These are phyloP conservation scores for Steinernema khuongi DNA, from an alignment of 1,140 invertebrate species.

Conservation along the genomic window DNA sequence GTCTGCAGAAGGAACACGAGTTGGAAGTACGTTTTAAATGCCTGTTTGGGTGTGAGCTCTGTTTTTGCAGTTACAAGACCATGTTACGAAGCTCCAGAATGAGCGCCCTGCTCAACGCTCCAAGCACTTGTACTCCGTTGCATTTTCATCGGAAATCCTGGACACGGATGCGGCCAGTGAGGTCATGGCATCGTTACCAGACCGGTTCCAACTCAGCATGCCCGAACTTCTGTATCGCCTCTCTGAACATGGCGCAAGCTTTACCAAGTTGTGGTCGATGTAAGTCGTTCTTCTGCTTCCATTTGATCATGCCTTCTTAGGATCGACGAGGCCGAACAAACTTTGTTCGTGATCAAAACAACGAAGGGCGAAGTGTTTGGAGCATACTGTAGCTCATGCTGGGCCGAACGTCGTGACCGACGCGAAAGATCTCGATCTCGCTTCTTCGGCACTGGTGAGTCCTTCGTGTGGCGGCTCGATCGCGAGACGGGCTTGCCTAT, in stretches of 20 bases:
- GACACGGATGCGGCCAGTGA: constrained; percentile 48
- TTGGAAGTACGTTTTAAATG: constrained; percentile 39
- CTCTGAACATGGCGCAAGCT: constrained; percentile 52
- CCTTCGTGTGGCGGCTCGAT: constrained; percentile 39
- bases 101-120: constrained; percentile 1
- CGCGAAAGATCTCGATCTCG: constrained; percentile 34
- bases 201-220: constrained; percentile 52
- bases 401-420: constrained; percentile 45
- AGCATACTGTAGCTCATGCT: constrained; percentile 51
- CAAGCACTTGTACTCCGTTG: constrained; percentile 43
- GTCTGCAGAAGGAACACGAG: constrained; percentile 47
- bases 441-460: constrained; percentile 45
- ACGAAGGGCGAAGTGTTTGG: constrained; percentile 51
- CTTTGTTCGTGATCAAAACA: constrained; percentile 47
- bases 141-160: constrained; percentile 37
- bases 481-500: constrained; percentile 38
- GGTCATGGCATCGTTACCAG: constrained; percentile 48
- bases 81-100: not conserved
- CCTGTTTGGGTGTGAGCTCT: not conserved
- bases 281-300: constrained; percentile 14
- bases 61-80: constrained; percentile 16
- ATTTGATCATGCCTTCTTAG: constrained; percentile 37
- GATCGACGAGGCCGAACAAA: constrained; percentile 56
- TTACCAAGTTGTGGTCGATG: constrained; percentile 53
- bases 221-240: constrained; percentile 48